These are phyloP conservation scores for Hydrolagus affinis DNA, from an alignment of 2,113 vertebrate genomes.

Conservation along the genomic window DNA sequence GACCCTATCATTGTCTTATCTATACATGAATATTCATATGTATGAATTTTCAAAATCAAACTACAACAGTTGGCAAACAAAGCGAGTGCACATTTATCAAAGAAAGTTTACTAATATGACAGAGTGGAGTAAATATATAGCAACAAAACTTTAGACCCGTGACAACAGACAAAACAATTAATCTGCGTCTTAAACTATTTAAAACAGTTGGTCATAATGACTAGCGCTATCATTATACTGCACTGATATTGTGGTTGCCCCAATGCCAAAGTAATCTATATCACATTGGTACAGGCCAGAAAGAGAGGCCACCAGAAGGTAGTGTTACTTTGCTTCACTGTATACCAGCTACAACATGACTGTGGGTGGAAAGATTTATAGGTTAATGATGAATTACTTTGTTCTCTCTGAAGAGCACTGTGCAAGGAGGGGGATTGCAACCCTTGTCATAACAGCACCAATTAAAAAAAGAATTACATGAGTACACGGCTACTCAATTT, in stretches of 20 bases:
- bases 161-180: constrained; percentile 21
- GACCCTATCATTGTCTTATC: no score
- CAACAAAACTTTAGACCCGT: constrained; percentile 19
- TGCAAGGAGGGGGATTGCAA: no score
- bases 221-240: not conserved
- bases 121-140: constrained; percentile 20
- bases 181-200: constrained; percentile 6
- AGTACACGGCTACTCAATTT: no score
- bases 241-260: not conserved
- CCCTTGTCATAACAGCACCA: no score
- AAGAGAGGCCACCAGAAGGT: not conserved
- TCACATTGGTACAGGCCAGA: not conserved
- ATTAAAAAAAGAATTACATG: no score
- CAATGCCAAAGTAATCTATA: not conserved
- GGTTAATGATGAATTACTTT: no score
- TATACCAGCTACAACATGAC: not conserved
- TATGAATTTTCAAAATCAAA: constrained; percentile 14
- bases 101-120: constrained; percentile 4
- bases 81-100: constrained; percentile 25
- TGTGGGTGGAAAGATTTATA: no score
- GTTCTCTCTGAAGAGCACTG: no score
- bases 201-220: constrained; percentile 7
- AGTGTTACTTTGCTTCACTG: not conserved
- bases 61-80: constrained; percentile 7
- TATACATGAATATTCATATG: not conserved